Percentiles rank a stretch among this genome's conserved stretches.
These are phyloP conservation scores for Drosophila ambigua DNA, from an alignment of 1,140 invertebrate species.

Conservation along the genomic window DNA sequence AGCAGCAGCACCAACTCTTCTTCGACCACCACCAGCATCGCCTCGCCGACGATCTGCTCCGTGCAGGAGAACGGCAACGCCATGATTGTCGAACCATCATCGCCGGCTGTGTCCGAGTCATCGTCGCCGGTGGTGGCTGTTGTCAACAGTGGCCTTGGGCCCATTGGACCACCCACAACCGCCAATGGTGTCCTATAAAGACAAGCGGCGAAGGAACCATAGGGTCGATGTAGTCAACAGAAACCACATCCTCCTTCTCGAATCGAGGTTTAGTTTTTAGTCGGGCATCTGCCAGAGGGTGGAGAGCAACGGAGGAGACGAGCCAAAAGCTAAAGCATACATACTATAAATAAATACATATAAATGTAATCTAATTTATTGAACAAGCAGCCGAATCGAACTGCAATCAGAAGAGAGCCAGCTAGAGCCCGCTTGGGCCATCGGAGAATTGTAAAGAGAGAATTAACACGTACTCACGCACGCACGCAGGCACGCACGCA, in stretches of 20 bases:
- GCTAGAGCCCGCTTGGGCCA: not conserved
- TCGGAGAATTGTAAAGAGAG: conserved; percentile 36
- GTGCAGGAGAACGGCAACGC: conserved; percentile 75
- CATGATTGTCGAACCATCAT: conserved; percentile 65
- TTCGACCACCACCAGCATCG: conserved; percentile 64
- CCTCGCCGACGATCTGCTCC: conserved; percentile 55
- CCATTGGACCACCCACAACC: conserved; percentile 80
- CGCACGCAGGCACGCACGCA: too few relatives aligned
- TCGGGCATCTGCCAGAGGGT: not conserved
- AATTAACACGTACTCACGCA: conserved; percentile 4
- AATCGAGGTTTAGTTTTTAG: conserved; percentile 49
- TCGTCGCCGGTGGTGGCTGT: conserved; percentile 53
- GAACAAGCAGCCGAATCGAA: conserved; percentile 45
- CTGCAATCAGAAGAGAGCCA: conserved; percentile 37
- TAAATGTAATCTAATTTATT: conserved; percentile 78
- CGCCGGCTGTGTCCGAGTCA: conserved; percentile 66
- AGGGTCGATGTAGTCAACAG: conserved; percentile 7
- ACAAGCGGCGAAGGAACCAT: conserved; percentile 17
- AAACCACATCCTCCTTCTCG: conserved; percentile 35
- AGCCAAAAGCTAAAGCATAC: conserved; percentile 57
- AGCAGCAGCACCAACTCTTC: conserved; percentile 50
- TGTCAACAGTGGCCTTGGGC: conserved; percentile 70
- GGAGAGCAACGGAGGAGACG: conserved; percentile 9
- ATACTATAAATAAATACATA: conserved; percentile 64
- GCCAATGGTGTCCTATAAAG: conserved; percentile 80